phyloP scores from a whole-genome alignment of 30 jellyfish, hydroid and myxozoan genomes.

The Aurelia sp. region DNA sequence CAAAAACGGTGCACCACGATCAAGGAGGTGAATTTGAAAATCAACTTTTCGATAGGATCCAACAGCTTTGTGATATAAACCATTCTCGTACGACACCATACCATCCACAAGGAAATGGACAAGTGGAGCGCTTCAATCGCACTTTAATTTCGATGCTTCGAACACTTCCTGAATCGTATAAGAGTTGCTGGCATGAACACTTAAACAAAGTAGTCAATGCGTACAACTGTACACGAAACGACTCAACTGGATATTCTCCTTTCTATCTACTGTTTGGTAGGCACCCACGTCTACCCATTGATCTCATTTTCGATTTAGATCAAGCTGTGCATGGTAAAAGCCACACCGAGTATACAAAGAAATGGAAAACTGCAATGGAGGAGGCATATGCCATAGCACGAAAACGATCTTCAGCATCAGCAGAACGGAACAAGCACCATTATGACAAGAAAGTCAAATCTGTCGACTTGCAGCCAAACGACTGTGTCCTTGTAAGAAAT shows the following conservation, averaged over 20 bases:
- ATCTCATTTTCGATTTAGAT: conserved; percentile 11
- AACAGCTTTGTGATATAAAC: no score
- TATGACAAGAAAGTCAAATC: no score
- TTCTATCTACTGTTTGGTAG: conserved; percentile 47
- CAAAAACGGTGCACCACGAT: conserved; percentile 24
- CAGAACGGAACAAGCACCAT: no score
- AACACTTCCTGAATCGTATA: no score
- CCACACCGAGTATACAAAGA: conserved; percentile 10
- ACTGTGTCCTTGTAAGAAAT: conserved; percentile 48
- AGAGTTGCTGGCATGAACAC: conserved; percentile 40
- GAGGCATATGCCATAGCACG: no score
- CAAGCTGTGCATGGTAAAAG: neutral
- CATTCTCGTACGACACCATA: no score
- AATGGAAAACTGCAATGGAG: conserved; percentile 14
- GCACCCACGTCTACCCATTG: conserved; percentile 42
- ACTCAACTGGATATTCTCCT: conserved; percentile 55
- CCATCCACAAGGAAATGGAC: no score
- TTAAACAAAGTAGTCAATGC: conserved; percentile 45
- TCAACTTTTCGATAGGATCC: no score
- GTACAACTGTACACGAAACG: conserved; percentile 51
- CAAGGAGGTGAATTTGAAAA: no score
- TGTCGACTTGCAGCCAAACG: conserved; percentile 21
- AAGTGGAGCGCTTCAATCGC: no score
- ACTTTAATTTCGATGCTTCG: no score
- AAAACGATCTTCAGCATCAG: no score